Percentiles rank a stretch among this genome's conserved stretches.
phyloP scores from a whole-genome alignment of 2,113 vertebrate species.

The Actinemys pallida region DNA sequence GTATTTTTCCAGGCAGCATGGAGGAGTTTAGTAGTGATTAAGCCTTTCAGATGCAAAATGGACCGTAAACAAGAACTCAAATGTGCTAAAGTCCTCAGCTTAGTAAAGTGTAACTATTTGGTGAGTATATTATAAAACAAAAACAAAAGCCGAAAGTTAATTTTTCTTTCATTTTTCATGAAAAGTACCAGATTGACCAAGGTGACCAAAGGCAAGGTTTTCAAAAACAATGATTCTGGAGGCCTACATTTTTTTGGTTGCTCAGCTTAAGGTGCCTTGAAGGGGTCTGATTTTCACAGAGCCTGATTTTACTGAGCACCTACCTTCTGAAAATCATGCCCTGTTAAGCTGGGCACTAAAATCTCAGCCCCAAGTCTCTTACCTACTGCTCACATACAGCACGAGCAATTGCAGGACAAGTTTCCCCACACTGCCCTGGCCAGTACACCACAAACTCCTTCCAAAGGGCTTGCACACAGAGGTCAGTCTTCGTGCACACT shows the following conservation, averaged over 20 bases:
- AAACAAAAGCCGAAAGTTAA: background rate
- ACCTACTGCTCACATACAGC: background rate
- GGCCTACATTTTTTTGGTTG: background rate
- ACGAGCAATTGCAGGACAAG: background rate
- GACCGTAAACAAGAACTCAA: background rate
- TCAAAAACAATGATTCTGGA: background rate
- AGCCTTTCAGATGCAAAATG: background rate
- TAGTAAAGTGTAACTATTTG: background rate
- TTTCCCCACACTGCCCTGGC: background rate
- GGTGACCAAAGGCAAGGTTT: background rate
- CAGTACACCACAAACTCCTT: rapidly evolving
- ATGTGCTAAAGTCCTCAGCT: background rate
- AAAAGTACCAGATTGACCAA: background rate
- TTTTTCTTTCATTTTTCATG: background rate
- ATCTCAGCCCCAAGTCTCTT: background rate
- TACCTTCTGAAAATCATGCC: background rate
- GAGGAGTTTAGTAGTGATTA: constrained; percentile 24
- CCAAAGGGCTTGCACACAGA: background rate
- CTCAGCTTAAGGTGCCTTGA: background rate
- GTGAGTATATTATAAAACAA: background rate
- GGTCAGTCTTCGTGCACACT: background rate
- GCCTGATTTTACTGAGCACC: background rate
- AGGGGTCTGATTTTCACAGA: background rate
- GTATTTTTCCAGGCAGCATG: constrained; percentile 55
- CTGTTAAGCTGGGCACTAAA: background rate